Conservation (phyloP, 2,113 vertebrate species). For the Atrichornis clamosus region DNA sequence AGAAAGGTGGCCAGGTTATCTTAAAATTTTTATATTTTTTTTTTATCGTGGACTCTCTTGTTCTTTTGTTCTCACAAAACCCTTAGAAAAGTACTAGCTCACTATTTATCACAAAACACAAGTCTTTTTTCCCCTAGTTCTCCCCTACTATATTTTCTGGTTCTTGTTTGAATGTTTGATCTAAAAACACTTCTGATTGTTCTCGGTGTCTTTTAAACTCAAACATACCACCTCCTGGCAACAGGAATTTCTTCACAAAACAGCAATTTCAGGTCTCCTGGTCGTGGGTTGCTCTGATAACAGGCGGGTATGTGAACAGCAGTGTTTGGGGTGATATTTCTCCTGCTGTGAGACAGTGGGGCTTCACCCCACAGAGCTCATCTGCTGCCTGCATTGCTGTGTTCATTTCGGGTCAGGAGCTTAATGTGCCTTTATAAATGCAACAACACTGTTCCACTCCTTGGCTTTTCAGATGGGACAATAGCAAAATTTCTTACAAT, state of each 20-base stretch:
- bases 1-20: not conserved
- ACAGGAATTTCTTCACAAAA: conserved; percentile 45
- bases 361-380: not conserved
- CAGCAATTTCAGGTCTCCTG: conserved; percentile 50
- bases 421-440: conserved; percentile 4
- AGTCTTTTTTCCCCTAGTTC: not conserved
- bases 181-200: conserved; percentile 35
- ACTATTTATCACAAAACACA: conserved; percentile 5
- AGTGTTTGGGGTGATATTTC: conserved; percentile 23
- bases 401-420: not conserved
- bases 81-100: conserved; percentile 5
- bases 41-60: not conserved
- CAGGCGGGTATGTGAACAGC: conserved; percentile 49
- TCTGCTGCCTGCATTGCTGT: not conserved
- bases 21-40: not conserved
- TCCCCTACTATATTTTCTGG: not conserved
- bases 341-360: conserved; percentile 15
- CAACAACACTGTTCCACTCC: not conserved
- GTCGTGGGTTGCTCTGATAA: conserved; percentile 46
- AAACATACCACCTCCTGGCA: conserved; percentile 55
- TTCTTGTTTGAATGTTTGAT: conserved; percentile 43
- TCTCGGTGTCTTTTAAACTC: conserved; percentile 37
- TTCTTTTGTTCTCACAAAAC: conserved; percentile 18
- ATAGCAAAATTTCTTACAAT: conserved; percentile 9
- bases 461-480: conserved; percentile 4